phyloP scores from a whole-genome alignment of 2,888 invertebrate genomes.

The Bhutanitis thaidina region DNA sequence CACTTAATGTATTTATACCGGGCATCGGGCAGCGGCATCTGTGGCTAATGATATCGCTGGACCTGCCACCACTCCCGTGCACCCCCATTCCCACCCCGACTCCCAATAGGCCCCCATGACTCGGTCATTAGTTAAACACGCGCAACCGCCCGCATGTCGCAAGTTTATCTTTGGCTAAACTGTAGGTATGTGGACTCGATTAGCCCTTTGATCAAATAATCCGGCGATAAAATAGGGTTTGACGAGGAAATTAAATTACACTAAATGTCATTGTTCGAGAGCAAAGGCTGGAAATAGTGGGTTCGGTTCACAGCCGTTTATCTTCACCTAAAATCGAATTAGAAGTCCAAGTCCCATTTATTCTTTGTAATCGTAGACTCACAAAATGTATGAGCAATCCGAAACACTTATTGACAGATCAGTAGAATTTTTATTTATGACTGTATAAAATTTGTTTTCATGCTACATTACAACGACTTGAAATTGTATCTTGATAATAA shows the following conservation, averaged over 20 bases:
- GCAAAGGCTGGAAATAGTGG: constrained; percentile 28
- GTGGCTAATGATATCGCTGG: constrained; percentile 77
- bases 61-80: constrained; percentile 34
- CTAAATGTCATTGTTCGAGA: constrained; percentile 65
- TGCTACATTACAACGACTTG: too few species aligned
- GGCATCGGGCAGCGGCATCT: constrained; percentile 72
- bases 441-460: too few species aligned
- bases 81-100: constrained; percentile 25
- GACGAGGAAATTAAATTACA: constrained; percentile 73
- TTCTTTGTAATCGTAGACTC: background rate
- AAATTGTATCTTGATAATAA: too few species aligned
- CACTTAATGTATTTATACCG: constrained; percentile 78
- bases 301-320: background rate
- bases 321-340: background rate
- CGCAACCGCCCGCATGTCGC: constrained; percentile 77
- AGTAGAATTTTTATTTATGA: too few species aligned
- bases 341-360: background rate
- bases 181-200: constrained; percentile 77
- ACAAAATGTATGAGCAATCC: too few species aligned
- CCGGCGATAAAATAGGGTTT: constrained; percentile 72
- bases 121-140: constrained; percentile 80
- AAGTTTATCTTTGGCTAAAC: constrained; percentile 78
- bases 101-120: constrained; percentile 54
- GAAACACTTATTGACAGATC: too few species aligned
- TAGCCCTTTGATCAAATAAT: constrained; percentile 80